Conservation (phyloP, 2,113 vertebrate species). For the Saguinus imperator region DNA sequence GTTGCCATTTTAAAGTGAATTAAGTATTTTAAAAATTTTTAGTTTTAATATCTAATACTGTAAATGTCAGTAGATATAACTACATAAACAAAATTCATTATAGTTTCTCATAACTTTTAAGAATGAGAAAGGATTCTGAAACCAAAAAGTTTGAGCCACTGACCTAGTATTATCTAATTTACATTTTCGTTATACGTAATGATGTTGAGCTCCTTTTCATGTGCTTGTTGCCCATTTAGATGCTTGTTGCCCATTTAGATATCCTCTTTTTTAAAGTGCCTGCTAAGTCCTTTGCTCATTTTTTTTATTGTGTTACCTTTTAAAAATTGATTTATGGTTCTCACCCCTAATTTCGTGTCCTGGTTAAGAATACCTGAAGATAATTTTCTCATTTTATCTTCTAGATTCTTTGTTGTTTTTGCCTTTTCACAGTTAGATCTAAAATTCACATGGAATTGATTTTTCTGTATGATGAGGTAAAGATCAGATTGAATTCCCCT, state of each 20-base stretch:
- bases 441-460: not conserved
- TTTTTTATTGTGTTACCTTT: not conserved
- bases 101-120: not conserved
- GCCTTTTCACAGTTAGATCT: not conserved
- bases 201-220: not conserved
- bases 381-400: not conserved
- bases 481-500: not conserved
- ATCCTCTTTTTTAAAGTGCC: not conserved
- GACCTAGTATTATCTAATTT: not conserved
- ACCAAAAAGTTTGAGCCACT: not conserved
- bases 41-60: not conserved
- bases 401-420: not conserved
- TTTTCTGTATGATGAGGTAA: not conserved
- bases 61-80: not conserved
- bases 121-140: not conserved
- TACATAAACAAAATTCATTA: not conserved
- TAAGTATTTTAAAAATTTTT: not conserved
- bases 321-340: not conserved
- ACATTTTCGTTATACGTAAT: not conserved
- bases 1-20: constrained; percentile 18
- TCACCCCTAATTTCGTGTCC: not conserved
- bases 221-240: not conserved
- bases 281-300: not conserved
- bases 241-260: not conserved
- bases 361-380: not conserved